Evolutionary conservation across 2,888 invertebrate species (phyloP).

Genomic region (Sesamia inferens): DNA sequence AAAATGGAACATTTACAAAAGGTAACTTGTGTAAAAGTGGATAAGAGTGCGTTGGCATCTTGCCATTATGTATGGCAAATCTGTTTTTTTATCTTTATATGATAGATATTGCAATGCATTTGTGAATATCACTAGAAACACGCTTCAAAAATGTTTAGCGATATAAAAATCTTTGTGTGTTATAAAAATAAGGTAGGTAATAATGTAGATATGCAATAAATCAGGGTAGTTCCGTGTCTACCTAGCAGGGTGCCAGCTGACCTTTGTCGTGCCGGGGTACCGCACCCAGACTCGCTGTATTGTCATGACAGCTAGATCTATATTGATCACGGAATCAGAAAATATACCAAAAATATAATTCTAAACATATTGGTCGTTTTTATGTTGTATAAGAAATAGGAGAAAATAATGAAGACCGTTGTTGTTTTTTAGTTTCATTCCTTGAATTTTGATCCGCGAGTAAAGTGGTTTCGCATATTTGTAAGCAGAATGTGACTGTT

Average conservation of each 20-base stretch:
- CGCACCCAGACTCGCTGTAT: constrained; percentile 46
- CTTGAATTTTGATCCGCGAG: neutral
- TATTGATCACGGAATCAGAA: constrained; percentile 49
- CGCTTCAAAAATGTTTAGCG: neutral
- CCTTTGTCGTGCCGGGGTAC: constrained; percentile 43
- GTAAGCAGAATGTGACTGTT: neutral
- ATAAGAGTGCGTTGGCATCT: constrained; percentile 11
- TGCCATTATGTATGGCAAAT: constrained; percentile 7
- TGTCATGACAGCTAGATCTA: constrained; percentile 46
- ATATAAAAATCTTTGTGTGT: neutral
- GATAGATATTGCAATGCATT: constrained; percentile 9
- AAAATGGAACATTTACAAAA: constrained; percentile 15
- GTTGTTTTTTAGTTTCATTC: constrained; percentile 1
- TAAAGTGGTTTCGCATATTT: neutral
- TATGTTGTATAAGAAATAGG: constrained; percentile 7
- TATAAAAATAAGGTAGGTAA: constrained; percentile 13
- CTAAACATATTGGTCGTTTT: neutral
- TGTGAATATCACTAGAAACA: neutral
- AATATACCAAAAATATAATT: constrained; percentile 33
- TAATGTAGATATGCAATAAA: constrained; percentile 37
- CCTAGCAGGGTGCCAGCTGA: constrained; percentile 50
- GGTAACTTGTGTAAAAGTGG: neutral
- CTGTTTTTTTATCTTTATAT: constrained; percentile 12
- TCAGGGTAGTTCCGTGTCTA: constrained; percentile 38
- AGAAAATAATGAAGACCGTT: constrained; percentile 4